Evolutionary conservation across 2,113 vertebrate species (phyloP).

Genomic region (Lynx canadensis): DNA sequence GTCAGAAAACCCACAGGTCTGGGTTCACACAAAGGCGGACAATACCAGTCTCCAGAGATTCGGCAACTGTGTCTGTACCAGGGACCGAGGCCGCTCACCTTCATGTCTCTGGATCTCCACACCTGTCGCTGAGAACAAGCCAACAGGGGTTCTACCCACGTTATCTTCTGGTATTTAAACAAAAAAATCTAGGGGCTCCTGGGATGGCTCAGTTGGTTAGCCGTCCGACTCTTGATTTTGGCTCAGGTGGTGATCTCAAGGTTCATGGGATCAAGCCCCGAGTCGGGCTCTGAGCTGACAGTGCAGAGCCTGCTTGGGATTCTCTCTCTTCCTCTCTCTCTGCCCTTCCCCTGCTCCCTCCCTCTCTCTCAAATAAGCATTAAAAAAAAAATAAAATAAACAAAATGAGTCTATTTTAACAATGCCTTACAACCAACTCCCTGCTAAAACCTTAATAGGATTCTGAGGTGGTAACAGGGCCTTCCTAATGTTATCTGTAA

Average conservation of each 20-base stretch:
- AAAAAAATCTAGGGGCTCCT: background rate
- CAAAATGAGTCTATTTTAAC: background rate
- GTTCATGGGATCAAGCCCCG: too few relatives aligned
- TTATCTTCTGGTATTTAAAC: background rate
- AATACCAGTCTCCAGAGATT: background rate
- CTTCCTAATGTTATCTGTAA: constrained; percentile 51
- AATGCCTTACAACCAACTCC: background rate
- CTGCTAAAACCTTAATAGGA: constrained; percentile 3
- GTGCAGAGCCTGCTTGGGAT: too few relatives aligned
- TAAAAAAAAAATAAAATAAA: background rate
- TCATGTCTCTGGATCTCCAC: background rate
- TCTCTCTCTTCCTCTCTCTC: too few relatives aligned
- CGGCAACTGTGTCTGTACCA: background rate
- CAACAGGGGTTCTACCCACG: background rate
- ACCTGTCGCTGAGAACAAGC: background rate
- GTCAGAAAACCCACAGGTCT: background rate
- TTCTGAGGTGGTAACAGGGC: constrained; percentile 35
- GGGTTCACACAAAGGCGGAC: background rate
- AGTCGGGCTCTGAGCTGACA: too few relatives aligned
- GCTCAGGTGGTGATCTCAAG: too few relatives aligned
- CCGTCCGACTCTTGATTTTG: too few relatives aligned
- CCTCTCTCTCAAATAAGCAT: too few relatives aligned
- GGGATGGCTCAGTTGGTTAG: too few relatives aligned
- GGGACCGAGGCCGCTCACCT: background rate
- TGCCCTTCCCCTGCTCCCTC: too few relatives aligned